phyloP scores from a whole-genome alignment of 2,113 vertebrate genomes.

The Carollia perspicillata region DNA sequence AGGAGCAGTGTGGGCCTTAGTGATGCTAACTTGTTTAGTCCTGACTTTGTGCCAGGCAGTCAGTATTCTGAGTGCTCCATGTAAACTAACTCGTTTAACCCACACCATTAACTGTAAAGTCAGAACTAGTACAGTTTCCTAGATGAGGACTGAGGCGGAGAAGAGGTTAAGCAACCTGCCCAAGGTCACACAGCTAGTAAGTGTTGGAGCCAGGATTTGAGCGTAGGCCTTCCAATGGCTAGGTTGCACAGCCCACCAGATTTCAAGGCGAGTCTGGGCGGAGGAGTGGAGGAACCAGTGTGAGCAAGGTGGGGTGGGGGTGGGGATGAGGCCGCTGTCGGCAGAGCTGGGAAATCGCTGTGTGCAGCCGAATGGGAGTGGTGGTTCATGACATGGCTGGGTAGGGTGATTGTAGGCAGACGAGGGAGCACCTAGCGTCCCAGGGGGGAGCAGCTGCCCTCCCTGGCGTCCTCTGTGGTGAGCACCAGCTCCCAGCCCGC shows the following conservation, averaged over 20 bases:
- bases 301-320: neutral
- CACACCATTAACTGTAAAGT: neutral
- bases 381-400: neutral
- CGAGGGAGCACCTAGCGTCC: neutral
- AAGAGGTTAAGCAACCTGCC: neutral
- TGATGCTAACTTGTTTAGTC: neutral
- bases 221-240: neutral
- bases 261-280: neutral
- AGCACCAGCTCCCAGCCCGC: neutral
- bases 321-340: neutral
- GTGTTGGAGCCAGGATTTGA: neutral
- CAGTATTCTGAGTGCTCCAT: neutral
- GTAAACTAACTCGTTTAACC: neutral
- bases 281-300: neutral
- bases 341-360: neutral
- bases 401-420: neutral
- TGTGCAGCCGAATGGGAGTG: neutral
- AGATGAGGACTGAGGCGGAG: neutral
- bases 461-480: neutral
- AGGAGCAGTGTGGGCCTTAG: neutral
- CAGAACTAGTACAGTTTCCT: neutral
- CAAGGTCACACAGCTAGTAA: neutral
- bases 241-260: neutral
- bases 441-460: neutral
- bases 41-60: neutral